Conservation (phyloP, 2,888 invertebrate species). For the Congeria kusceri region DNA sequence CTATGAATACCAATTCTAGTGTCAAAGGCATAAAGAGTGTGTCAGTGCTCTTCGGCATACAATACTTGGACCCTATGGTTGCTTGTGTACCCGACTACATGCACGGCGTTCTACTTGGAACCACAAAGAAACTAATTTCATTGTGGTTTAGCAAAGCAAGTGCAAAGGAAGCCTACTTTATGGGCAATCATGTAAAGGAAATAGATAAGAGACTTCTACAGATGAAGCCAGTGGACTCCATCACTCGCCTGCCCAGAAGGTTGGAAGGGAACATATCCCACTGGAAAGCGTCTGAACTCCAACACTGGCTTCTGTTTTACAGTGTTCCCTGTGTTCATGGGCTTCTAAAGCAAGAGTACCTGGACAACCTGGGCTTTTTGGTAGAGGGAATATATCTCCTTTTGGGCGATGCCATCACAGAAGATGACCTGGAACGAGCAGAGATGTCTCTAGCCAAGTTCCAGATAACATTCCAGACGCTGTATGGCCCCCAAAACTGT, state of each 20-base stretch:
- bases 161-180: constrained; percentile 17
- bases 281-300: constrained; percentile 46
- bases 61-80: constrained; percentile 2
- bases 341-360: constrained; percentile 18
- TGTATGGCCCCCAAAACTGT: constrained; percentile 24
- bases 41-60: constrained; percentile 6
- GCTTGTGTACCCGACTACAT: constrained; percentile 26
- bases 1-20: background rate
- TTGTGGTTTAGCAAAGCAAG: constrained; percentile 13
- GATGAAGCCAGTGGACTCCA: constrained; percentile 38
- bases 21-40: constrained; percentile 8
- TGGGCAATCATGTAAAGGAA: constrained; percentile 21
- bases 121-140: constrained; percentile 19
- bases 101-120: constrained; percentile 27
- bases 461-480: background rate
- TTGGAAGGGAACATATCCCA: constrained; percentile 22
- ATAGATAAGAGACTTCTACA: constrained; percentile 15
- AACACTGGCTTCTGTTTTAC: constrained; percentile 41
- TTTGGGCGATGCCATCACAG: constrained; percentile 22
- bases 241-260: constrained; percentile 27
- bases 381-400: constrained; percentile 40
- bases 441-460: background rate
- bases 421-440: constrained; percentile 5
- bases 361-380: constrained; percentile 22
- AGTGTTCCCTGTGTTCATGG: constrained; percentile 33